A percentile compares a stretch with the other conserved stretches of the same genome.
Conservation (phyloP, 1,140 invertebrate species). For the Stegodyphus dumicola region DNA sequence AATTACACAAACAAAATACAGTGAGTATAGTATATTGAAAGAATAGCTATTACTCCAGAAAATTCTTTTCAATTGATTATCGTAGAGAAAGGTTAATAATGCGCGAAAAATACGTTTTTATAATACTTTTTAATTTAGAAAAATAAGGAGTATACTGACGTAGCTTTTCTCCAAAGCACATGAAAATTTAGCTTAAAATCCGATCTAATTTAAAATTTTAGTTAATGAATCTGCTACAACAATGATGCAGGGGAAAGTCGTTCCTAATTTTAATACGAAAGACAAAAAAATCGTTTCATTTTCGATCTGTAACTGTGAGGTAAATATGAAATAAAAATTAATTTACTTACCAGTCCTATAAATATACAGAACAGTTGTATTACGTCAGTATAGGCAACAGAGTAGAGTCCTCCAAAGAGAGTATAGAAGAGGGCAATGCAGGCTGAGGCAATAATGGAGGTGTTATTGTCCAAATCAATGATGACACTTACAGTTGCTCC, state of each 20-base stretch:
- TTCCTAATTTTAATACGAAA: too few relatives aligned
- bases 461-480: slow-evolving; percentile 92
- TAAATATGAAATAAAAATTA: neutral
- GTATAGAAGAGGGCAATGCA: slow-evolving; percentile 98
- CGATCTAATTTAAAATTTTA: too few relatives aligned
- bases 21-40: neutral
- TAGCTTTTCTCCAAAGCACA: neutral
- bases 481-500: slow-evolving; percentile 96
- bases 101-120: neutral
- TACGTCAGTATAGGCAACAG: slow-evolving; percentile 98
- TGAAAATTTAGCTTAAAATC: too few relatives aligned
- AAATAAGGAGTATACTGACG: neutral
- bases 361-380: slow-evolving; percentile 99
- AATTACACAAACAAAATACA: neutral
- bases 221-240: too few relatives aligned
- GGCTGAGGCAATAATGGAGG: slow-evolving; percentile 93
- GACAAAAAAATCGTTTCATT: too few relatives aligned
- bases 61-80: too few relatives aligned
- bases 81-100: neutral
- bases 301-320: too few relatives aligned
- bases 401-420: slow-evolving; percentile 95
- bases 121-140: too few relatives aligned
- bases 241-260: too few relatives aligned
- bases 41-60: too few relatives aligned
- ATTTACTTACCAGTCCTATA: slow-evolving; percentile 82